phyloP scores from a whole-genome alignment of 1,140 invertebrate genomes.

The Hestina assimilis region DNA sequence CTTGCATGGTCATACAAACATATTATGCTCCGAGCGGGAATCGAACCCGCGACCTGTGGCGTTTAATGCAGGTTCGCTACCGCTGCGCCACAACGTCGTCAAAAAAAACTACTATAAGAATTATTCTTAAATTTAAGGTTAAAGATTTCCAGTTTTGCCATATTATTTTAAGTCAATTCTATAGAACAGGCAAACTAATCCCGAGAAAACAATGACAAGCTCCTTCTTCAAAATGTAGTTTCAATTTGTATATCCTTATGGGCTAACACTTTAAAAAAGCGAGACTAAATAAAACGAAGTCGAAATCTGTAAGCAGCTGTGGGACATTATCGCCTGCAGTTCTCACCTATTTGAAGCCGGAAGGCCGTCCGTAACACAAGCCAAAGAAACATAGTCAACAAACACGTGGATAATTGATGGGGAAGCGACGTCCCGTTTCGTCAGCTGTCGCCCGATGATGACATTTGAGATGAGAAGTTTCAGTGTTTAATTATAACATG shows the following conservation, averaged over 20 bases:
- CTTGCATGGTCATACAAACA: too few relatives aligned
- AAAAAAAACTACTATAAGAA: too few relatives aligned
- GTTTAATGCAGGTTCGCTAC: too few relatives aligned
- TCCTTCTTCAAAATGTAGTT: too few relatives aligned
- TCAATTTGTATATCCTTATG: too few relatives aligned
- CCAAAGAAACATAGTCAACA: conserved; percentile 42
- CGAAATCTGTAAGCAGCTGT: conserved; percentile 33
- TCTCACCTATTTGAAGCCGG: conserved; percentile 52
- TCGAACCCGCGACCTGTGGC: too few relatives aligned
- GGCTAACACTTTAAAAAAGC: not conserved
- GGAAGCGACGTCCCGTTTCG: conserved; percentile 65
- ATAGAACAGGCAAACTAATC: not conserved
- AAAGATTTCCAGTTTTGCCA: too few relatives aligned
- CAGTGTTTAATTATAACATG: conserved; percentile 21
- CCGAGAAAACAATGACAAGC: too few relatives aligned
- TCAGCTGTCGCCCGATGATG: conserved; percentile 59
- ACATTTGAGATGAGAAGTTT: conserved; percentile 57
- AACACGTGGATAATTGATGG: conserved; percentile 62
- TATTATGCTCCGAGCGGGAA: too few relatives aligned
- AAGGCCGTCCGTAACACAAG: conserved; percentile 51
- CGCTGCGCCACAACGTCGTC: too few relatives aligned
- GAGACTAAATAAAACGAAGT: not conserved
- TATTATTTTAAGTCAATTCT: too few relatives aligned
- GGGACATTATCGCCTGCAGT: conserved; percentile 44
- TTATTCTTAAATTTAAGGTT: too few relatives aligned